phyloP scores from a whole-genome alignment of 2,113 vertebrate species.

The Oreotrochilus melanogaster region DNA sequence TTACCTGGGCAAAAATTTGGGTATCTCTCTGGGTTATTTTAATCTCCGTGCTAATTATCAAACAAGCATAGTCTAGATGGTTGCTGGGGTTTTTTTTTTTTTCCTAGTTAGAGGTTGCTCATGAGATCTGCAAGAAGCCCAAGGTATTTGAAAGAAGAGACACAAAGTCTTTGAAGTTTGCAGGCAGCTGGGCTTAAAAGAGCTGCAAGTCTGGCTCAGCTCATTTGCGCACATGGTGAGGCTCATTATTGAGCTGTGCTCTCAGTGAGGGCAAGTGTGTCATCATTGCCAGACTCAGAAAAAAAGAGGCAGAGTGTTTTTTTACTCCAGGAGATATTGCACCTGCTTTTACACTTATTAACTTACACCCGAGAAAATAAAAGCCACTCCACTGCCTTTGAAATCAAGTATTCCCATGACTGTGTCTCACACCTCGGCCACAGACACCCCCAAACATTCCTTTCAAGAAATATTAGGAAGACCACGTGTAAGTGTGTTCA shows the following conservation, averaged over 20 bases:
- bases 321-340: not conserved
- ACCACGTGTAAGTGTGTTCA: not conserved
- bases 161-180: not conserved
- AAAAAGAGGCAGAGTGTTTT: not conserved
- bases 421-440: accelerated
- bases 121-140: not conserved
- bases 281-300: slow-evolving; percentile 14
- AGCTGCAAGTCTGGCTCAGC: slow-evolving; percentile 36
- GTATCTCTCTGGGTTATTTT: not conserved
- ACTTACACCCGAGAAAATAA: accelerated
- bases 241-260: slow-evolving; percentile 40
- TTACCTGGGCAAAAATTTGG: not conserved
- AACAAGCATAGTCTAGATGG: not conserved
- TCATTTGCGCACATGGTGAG: not conserved
- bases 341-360: not conserved
- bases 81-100: too few species aligned
- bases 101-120: not conserved
- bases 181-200: slow-evolving; percentile 8
- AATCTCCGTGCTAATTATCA: slow-evolving; percentile 8
- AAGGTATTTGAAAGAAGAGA: not conserved
- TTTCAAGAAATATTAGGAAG: not conserved
- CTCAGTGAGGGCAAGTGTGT: slow-evolving; percentile 56
- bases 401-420: not conserved
- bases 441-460: not conserved
- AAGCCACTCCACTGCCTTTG: not conserved